These are phyloP conservation scores for Drosophila meridiana DNA, from an alignment of 2,888 invertebrate genomes.

Conservation along the genomic window DNA sequence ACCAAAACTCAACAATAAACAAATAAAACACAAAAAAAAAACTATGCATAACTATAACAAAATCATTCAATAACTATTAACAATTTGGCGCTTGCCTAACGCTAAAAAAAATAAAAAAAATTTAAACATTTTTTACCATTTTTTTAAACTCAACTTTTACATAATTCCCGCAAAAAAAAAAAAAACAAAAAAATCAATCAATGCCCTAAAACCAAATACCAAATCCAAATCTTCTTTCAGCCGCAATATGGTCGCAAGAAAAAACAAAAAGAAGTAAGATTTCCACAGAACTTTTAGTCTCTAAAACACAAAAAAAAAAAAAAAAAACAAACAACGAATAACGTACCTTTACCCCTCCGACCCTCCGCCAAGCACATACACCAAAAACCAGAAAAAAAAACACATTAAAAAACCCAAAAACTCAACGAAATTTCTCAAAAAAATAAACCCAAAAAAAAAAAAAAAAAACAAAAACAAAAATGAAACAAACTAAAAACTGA, in stretches of 20 bases:
- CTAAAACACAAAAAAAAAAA: conserved; percentile 49
- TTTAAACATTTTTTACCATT: conserved; percentile 25
- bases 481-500: conserved; percentile 21
- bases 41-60: conserved; percentile 26
- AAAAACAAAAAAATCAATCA: conserved; percentile 23
- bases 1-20: conserved; percentile 36
- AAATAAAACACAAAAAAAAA: conserved; percentile 25
- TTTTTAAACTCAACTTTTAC: conserved; percentile 42
- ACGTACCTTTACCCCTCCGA: not conserved
- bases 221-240: conserved; percentile 85
- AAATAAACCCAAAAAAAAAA: conserved; percentile 17
- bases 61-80: conserved; percentile 31
- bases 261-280: conserved; percentile 99
- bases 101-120: conserved; percentile 36
- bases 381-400: conserved; percentile 32
- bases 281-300: conserved; percentile 83
- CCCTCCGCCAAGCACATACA: conserved; percentile 15
- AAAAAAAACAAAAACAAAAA: conserved; percentile 19
- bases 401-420: conserved; percentile 37
- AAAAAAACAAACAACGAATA: conserved; percentile 43
- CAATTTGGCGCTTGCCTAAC: conserved; percentile 68
- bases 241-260: conserved; percentile 95
- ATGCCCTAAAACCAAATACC: conserved; percentile 66
- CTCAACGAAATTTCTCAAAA: not conserved
- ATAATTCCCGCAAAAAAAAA: conserved; percentile 41